Conservation (phyloP, 2,888 invertebrate species). For the Drosophila subsilvestris region DNA sequence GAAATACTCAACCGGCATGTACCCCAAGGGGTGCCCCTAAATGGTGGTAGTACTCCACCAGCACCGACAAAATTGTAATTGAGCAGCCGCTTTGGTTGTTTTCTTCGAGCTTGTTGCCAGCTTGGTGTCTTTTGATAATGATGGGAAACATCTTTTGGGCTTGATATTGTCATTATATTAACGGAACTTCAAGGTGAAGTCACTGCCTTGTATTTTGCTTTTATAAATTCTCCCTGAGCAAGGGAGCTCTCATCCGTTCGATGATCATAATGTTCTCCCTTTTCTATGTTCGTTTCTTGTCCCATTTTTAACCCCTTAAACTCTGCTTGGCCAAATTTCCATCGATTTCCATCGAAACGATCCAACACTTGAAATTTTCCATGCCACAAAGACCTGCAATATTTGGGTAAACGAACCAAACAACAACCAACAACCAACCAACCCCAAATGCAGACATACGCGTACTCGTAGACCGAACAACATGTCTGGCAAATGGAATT, state of each 20-base stretch:
- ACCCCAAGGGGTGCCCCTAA: too few species aligned
- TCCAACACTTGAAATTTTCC: conserved; percentile 1
- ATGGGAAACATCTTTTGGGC: conserved; percentile 28
- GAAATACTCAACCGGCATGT: conserved; percentile 44
- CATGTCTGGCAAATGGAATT: conserved; percentile 77
- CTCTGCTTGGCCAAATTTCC: not conserved
- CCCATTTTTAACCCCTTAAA: not conserved
- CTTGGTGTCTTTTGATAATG: conserved; percentile 42
- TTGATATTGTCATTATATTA: conserved; percentile 19
- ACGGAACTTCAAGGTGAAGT: conserved; percentile 14
- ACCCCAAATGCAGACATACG: conserved; percentile 47
- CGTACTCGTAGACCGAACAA: conserved; percentile 14
- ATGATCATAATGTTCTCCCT: not conserved
- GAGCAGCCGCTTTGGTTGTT: conserved; percentile 10
- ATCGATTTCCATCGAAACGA: conserved; percentile 8
- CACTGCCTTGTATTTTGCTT: not conserved
- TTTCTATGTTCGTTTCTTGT: too few species aligned
- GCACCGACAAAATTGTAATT: conserved; percentile 28
- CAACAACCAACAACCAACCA: conserved; percentile 44
- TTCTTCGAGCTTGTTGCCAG: conserved; percentile 2
- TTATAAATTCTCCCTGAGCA: not conserved
- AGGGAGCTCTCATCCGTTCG: not conserved
- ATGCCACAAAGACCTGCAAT: not conserved
- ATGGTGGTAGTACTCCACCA: conserved; percentile 15
- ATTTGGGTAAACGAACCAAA: conserved; percentile 19